Conservation (phyloP, 2,888 invertebrate genomes). For the Acrobasis suavella region DNA sequence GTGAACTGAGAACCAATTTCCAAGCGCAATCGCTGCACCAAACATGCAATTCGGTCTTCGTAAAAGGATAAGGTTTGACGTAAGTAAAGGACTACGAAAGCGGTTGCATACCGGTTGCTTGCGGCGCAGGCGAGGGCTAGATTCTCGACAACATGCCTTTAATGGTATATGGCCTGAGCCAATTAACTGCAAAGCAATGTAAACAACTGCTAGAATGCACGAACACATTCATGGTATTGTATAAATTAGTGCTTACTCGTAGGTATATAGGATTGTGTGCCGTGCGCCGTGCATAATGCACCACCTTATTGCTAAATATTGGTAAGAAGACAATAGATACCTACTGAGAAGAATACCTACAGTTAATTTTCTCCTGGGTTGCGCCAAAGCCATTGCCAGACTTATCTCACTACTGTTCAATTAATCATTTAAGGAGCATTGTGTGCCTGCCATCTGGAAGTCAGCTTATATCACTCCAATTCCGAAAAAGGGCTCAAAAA, state of each 20-base stretch:
- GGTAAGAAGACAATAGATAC: too few species aligned
- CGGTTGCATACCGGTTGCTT: constrained; percentile 44
- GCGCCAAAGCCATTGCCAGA: too few species aligned
- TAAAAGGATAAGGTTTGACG: constrained; percentile 38
- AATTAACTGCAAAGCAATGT: constrained; percentile 60
- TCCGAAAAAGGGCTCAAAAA: too few species aligned
- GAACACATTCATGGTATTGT: constrained; percentile 13
- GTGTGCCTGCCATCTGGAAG: too few species aligned
- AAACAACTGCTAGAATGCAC: constrained; percentile 45
- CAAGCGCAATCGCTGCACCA: background rate
- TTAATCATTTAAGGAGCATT: too few species aligned
- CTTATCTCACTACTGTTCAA: too few species aligned
- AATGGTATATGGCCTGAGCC: constrained; percentile 57
- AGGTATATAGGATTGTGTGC: background rate
- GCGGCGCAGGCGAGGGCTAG: constrained; percentile 49
- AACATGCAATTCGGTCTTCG: background rate
- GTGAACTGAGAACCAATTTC: background rate
- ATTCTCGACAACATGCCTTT: constrained; percentile 65
- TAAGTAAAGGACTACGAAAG: constrained; percentile 50
- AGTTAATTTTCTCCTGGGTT: too few species aligned
- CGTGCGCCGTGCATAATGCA: too few species aligned
- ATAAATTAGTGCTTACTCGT: constrained; percentile 4
- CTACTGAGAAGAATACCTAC: too few species aligned
- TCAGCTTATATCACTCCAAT: too few species aligned
- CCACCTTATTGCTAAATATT: too few species aligned